A percentile compares a stretch with the other conserved stretches of the same genome.
phyloP scores from a whole-genome alignment of 2,888 invertebrate species.

The Tetramorium bicarinatum region DNA sequence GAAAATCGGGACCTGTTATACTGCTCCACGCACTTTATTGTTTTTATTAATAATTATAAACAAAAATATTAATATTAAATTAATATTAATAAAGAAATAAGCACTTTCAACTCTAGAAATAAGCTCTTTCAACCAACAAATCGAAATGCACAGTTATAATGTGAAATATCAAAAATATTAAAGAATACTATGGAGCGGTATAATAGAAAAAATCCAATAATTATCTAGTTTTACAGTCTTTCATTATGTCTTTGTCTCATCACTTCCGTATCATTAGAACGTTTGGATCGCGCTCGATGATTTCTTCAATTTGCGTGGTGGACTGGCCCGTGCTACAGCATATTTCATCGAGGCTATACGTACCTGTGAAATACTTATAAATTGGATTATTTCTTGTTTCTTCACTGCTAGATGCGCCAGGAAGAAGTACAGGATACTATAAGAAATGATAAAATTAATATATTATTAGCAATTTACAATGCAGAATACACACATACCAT shows the following conservation, averaged over 20 bases:
- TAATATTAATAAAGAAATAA: no score
- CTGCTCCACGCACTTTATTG: no score
- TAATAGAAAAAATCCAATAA: no score
- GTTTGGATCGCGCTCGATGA: conserved; percentile 94
- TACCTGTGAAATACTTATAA: conserved; percentile 92
- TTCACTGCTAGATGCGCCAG: conserved; percentile 77
- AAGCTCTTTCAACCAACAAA: no score
- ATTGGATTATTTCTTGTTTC: conserved; percentile 85
- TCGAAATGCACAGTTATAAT: no score
- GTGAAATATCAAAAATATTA: no score
- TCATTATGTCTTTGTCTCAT: background rate
- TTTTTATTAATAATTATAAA: no score
- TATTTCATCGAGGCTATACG: conserved; percentile 95
- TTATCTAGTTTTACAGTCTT: background rate
- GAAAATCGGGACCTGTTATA: no score
- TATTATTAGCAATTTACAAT: background rate
- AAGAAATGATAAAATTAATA: conserved; percentile 50
- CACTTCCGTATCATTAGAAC: conserved; percentile 94
- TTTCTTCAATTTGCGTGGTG: conserved; percentile 92
- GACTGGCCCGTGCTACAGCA: conserved; percentile 94
- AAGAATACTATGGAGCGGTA: no score
- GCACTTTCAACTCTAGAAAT: no score
- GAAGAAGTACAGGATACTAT: conserved; percentile 84
- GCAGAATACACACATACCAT: background rate
- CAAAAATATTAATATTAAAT: no score